Evolutionary conservation across 2,888 invertebrate genomes (phyloP).

Genomic region (Drosophila rellima): DNA sequence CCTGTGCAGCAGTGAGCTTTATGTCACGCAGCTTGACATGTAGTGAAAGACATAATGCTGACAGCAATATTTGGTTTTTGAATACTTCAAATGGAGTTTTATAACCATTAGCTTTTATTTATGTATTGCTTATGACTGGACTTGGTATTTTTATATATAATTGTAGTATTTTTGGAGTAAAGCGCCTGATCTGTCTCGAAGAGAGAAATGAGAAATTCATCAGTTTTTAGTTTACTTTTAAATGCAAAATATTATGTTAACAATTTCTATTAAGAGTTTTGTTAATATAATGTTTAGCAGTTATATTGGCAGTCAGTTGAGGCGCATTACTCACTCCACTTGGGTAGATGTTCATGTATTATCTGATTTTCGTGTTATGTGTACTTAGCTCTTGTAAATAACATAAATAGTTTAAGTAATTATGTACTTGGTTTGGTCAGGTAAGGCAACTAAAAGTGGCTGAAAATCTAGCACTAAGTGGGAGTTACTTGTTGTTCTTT

Average conservation of each 20-base stretch:
- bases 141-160: background rate
- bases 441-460: conserved; percentile 58
- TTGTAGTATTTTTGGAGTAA: conserved; percentile 27
- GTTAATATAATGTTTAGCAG: conserved; percentile 14
- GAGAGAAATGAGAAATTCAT: background rate
- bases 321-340: conserved; percentile 47
- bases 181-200: conserved; percentile 24
- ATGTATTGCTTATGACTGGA: background rate
- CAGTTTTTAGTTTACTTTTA: background rate
- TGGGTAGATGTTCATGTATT: conserved; percentile 74
- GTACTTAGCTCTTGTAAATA: conserved; percentile 73
- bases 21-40: background rate
- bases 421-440: conserved; percentile 38
- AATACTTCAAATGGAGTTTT: background rate
- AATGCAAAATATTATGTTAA: conserved; percentile 16
- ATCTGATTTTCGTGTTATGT: conserved; percentile 81
- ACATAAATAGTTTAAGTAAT: conserved; percentile 53
- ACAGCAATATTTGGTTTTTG: too few species aligned
- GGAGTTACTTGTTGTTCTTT: conserved; percentile 14
- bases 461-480: conserved; percentile 20
- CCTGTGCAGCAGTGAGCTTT: background rate
- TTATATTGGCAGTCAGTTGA: conserved; percentile 41
- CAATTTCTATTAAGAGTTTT: background rate
- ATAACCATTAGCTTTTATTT: background rate
- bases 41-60: background rate